These are phyloP conservation scores for Xiphophorus couchianus DNA, from an alignment of 2,113 vertebrate genomes.

Conservation along the genomic window DNA sequence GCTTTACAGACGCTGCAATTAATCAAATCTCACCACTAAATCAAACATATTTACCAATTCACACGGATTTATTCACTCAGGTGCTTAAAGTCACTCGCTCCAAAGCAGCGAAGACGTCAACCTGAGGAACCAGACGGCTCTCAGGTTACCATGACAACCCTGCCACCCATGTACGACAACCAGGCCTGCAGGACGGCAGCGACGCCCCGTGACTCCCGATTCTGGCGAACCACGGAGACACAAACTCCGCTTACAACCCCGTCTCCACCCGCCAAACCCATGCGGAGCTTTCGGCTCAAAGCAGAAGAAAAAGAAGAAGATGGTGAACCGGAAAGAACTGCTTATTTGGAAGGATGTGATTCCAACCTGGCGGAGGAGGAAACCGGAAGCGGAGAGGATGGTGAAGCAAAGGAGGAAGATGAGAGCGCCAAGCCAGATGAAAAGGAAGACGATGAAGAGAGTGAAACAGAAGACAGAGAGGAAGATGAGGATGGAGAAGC, in stretches of 20 bases:
- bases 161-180: not conserved
- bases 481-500: not conserved
- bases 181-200: slow-evolving; percentile 8
- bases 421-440: not conserved
- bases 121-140: not conserved
- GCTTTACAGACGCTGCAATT: too few species aligned
- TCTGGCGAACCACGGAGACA: not conserved
- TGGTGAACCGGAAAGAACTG: not conserved
- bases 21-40: too few species aligned
- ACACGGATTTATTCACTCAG: slow-evolving; percentile 23
- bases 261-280: slow-evolving; percentile 58
- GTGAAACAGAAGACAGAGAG: slow-evolving; percentile 4
- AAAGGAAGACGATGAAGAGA: slow-evolving; percentile 4
- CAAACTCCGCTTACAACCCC: not conserved
- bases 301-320: not conserved
- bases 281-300: slow-evolving; percentile 59
- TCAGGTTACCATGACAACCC: slow-evolving; percentile 26
- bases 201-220: not conserved
- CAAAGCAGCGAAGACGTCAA: not conserved
- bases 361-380: not conserved
- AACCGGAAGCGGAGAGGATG: not conserved
- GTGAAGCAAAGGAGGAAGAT: not conserved
- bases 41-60: not conserved
- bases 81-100: slow-evolving; percentile 35
- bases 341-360: slow-evolving; percentile 51